These are phyloP conservation scores for Griposia aprilina DNA, from an alignment of 2,888 invertebrate genomes.

Conservation along the genomic window DNA sequence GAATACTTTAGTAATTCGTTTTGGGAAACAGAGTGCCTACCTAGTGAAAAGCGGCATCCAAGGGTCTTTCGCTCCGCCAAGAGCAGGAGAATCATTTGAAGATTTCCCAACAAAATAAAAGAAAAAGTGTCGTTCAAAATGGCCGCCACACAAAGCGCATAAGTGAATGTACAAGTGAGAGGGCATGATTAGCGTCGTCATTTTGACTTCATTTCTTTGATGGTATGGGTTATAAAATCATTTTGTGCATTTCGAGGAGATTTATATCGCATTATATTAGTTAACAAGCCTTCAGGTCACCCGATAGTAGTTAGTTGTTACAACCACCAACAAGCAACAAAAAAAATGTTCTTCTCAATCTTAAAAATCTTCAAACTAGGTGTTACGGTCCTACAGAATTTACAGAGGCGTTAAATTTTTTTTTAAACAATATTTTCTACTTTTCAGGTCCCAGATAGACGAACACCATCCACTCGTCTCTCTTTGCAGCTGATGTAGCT, in stretches of 20 bases:
- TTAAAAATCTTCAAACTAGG: not conserved
- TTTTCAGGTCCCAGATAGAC: constrained; percentile 8
- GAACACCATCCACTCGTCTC: not conserved
- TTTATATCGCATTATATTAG: not conserved
- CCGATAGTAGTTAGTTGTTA: not conserved
- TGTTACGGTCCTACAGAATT: not conserved
- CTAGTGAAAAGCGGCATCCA: no score
- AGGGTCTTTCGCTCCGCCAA: no score
- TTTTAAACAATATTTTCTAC: not conserved
- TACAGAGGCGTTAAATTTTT: not conserved
- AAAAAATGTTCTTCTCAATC: not conserved
- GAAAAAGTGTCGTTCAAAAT: not conserved
- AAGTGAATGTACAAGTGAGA: not conserved
- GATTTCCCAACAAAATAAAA: no score
- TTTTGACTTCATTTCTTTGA: not conserved
- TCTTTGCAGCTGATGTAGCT: not conserved
- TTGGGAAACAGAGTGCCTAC: not conserved
- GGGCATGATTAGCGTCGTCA: not conserved
- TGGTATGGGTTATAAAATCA: not conserved
- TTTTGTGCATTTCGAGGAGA: not conserved
- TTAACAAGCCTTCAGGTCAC: not conserved
- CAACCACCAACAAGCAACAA: not conserved
- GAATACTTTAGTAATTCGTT: not conserved
- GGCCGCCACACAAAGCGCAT: not conserved
- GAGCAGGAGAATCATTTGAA: no score